phyloP scores from a whole-genome alignment of 64 coral and sea anemone species.

The Montipora cactus region DNA sequence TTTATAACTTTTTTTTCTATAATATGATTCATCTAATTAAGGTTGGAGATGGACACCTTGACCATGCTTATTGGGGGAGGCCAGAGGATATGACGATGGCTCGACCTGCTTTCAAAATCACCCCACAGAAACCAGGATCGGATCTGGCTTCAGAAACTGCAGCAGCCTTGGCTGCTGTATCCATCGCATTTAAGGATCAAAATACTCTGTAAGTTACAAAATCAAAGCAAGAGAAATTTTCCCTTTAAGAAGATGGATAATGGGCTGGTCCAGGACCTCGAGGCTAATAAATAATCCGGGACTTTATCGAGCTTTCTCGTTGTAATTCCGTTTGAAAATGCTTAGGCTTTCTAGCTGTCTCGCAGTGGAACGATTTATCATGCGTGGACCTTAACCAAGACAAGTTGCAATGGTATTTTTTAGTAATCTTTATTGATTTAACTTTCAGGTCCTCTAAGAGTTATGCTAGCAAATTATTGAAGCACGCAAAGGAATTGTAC shows the following conservation, averaged over 20 bases:
- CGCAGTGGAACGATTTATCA: too few relatives aligned
- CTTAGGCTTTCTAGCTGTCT: too few relatives aligned
- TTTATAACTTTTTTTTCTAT: background rate
- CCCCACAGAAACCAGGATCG: conserved; percentile 74
- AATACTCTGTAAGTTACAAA: conserved; percentile 8
- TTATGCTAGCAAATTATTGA: conserved; percentile 62
- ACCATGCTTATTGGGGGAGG: conserved; percentile 87
- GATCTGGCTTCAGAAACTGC: conserved; percentile 92
- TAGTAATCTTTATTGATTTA: background rate
- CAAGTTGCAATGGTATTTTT: too few relatives aligned
- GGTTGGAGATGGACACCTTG: conserved; percentile 83
- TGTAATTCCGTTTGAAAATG: too few relatives aligned
- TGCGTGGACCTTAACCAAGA: too few relatives aligned
- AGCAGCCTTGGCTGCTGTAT: conserved; percentile 78
- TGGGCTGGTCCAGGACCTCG: too few relatives aligned
- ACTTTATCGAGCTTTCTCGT: too few relatives aligned
- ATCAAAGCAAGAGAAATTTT: background rate
- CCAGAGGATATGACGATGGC: conserved; percentile 87
- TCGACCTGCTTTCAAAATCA: conserved; percentile 88
- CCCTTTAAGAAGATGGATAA: background rate
- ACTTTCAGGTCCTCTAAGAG: background rate
- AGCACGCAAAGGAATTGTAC: conserved; percentile 78
- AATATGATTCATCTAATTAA: background rate
- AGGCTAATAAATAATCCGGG: too few relatives aligned
- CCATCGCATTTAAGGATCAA: conserved; percentile 67